phyloP scores from a whole-genome alignment of 1,140 invertebrate species.

The Caenorhabditis inopinata region DNA sequence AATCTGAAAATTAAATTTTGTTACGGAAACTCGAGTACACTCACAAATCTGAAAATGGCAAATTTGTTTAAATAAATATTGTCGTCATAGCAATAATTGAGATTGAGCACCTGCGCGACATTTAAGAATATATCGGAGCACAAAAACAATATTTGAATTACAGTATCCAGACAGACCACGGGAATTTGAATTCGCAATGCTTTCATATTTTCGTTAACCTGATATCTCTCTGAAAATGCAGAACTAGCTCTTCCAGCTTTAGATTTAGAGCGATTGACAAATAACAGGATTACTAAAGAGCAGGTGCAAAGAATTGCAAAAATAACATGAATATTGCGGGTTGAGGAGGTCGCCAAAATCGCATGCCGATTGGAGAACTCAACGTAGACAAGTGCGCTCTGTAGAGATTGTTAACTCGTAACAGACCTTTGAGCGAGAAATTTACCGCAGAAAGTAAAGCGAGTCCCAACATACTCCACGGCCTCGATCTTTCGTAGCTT shows the following conservation, averaged over 20 bases:
- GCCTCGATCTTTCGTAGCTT: not conserved
- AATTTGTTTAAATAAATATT: not conserved
- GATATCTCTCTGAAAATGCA: not conserved
- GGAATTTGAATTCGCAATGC: not conserved
- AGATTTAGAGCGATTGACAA: not conserved
- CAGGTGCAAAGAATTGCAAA: not conserved
- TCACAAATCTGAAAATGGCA: not conserved
- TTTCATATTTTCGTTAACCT: not conserved
- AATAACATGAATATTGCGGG: not conserved
- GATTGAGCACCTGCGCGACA: not conserved
- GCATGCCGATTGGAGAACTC: not conserved
- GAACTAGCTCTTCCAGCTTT: not conserved
- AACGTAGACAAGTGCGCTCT: not conserved
- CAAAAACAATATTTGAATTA: not conserved
- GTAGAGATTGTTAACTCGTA: not conserved
- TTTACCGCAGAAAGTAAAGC: not conserved
- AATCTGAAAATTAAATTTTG: not conserved
- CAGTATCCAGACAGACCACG: not conserved
- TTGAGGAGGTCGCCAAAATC: not conserved
- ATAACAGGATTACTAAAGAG: not conserved
- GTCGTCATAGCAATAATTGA: slow-evolving; percentile 17
- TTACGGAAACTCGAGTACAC: not conserved
- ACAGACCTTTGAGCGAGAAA: not conserved
- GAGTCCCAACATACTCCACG: not conserved
- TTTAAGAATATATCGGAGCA: not conserved